Evolutionary conservation across 2,113 vertebrate species (phyloP).

Genomic region (Murina feae): DNA sequence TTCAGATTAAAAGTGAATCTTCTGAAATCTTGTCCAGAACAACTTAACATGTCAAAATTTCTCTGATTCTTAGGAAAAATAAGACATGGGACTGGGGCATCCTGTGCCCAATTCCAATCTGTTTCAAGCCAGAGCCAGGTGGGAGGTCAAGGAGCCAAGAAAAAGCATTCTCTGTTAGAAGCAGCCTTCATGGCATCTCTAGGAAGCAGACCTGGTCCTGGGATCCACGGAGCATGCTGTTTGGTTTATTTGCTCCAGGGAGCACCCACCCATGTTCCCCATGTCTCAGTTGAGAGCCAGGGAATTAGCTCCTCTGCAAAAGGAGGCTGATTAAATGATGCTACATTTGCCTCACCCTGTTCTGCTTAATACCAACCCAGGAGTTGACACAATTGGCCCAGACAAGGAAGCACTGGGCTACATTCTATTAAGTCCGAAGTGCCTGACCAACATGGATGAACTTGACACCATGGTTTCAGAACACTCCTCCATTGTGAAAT

Average conservation of each 20-base stretch:
- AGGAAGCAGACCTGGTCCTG: neutral
- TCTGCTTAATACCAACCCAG: neutral
- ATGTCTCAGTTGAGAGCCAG: neutral
- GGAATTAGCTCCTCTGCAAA: conserved; percentile 1
- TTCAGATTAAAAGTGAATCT: neutral
- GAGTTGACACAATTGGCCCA: too few species aligned
- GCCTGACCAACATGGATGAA: neutral
- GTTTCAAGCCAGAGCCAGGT: neutral
- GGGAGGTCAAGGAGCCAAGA: neutral
- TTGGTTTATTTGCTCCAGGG: neutral
- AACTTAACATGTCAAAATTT: neutral
- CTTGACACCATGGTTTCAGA: neutral
- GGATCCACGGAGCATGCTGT: fast-evolving
- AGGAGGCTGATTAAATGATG: neutral
- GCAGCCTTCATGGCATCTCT: neutral
- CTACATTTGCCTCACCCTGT: neutral
- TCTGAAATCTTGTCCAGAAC: neutral
- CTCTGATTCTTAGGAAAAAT: neutral
- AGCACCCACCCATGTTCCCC: too few species aligned
- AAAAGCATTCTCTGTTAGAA: neutral
- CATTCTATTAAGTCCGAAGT: neutral
- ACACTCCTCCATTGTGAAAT: neutral
- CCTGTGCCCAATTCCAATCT: neutral
- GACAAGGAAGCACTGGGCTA: neutral
- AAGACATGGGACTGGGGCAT: neutral